Conservation (phyloP, 1,140 invertebrate genomes). For the Hyles euphorbiae region DNA sequence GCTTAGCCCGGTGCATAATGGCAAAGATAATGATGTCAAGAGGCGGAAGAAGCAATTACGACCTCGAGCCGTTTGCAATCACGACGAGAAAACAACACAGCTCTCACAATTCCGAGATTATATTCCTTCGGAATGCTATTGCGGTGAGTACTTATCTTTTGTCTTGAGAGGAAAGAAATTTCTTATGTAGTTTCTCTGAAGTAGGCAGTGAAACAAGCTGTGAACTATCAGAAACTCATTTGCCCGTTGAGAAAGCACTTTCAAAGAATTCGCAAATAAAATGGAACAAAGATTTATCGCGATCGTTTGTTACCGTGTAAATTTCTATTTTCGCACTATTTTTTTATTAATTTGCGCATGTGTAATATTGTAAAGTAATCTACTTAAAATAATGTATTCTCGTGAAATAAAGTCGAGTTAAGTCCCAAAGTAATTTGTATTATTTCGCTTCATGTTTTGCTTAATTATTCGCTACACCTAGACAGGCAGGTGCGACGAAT, state of each 20-base stretch:
- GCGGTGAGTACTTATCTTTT: slow-evolving; percentile 17
- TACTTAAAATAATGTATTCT: slow-evolving; percentile 34
- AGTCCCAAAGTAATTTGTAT: slow-evolving; percentile 52
- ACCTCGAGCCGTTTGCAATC: slow-evolving; percentile 40
- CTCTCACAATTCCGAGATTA: slow-evolving; percentile 37
- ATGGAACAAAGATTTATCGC: slow-evolving; percentile 3
- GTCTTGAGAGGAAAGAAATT: neutral
- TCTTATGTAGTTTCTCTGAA: neutral
- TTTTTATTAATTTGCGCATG: slow-evolving; percentile 24
- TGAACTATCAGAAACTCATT: slow-evolving; percentile 9
- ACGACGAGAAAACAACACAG: slow-evolving; percentile 40
- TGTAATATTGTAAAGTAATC: slow-evolving; percentile 32
- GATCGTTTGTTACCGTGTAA: neutral
- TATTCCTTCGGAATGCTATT: slow-evolving; percentile 37
- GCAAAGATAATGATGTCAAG: slow-evolving; percentile 59
- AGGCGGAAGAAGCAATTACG: slow-evolving; percentile 62
- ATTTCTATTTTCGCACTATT: neutral
- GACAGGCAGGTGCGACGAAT: slow-evolving; percentile 63
- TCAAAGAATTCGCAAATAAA: neutral
- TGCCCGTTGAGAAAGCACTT: neutral
- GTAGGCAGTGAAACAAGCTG: slow-evolving; percentile 2
- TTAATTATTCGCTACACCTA: slow-evolving; percentile 59
- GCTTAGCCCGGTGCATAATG: slow-evolving; percentile 48
- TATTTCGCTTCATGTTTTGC: slow-evolving; percentile 51
- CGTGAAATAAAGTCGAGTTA: slow-evolving; percentile 43